Evolutionary conservation across 1,140 invertebrate genomes (phyloP), one percentile per base, ranked within the genome.

Genomic region (Lepidurus arcticus): DNA sequence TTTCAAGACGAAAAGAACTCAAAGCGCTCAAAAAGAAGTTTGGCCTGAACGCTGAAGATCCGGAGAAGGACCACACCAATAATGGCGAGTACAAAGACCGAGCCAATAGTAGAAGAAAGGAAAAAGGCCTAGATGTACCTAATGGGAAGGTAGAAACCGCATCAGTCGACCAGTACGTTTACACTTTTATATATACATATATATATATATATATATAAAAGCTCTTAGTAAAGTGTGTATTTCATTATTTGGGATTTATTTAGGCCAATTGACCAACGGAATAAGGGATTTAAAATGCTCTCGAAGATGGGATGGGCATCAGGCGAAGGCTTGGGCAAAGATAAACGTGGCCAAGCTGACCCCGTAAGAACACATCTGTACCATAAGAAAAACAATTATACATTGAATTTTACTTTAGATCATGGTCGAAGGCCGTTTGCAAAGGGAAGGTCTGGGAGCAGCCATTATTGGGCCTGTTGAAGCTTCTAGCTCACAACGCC

Each of bases 301-400:
- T 86, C 91, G 76, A 96, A 96, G 86, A 93, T 97, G 91, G 95
- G 95, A 16, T 97, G 94, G 95, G 90, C 89, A n/a, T 91, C 93
- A 85, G 95, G 95, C 76, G 88, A 93, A 81, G 88, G 91, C 0
- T 86, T 98, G 74, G 95, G 95, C 13, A 94, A 93, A 85, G 75
- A 73, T 8, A 74, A 78, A 34, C 87, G 88, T 81, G 94, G 93
- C 10, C 87, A 92, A 21, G 86, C 86, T 26, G 91, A 95, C 84
- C 94, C 94, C 24, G 94, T 95, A 86, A 91, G 91, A 65, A 10
- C 13, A 21, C 0, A 13, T 65, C 21, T 65, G 53, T 65, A n/a
- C 9, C 6, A 13, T 13, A 13, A 7, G 53, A 65, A 65, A 65
- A 13, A 65, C n/a, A 65, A 7, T 65, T 9, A n/a, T 65, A n/a